phyloP scores from a whole-genome alignment of 2,888 invertebrate species.

The Philaethria dido region DNA sequence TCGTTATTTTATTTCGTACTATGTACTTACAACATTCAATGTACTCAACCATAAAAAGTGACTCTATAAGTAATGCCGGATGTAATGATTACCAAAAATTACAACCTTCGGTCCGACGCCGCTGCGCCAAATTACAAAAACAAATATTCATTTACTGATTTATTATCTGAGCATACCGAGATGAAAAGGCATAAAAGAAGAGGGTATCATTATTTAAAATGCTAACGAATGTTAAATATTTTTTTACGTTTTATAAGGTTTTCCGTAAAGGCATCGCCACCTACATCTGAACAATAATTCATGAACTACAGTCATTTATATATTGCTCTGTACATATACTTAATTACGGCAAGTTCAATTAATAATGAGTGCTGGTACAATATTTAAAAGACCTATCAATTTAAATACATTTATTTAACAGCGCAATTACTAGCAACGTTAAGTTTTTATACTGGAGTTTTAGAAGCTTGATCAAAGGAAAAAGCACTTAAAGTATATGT shows the following conservation, averaged over 20 bases:
- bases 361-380: constrained; percentile 13
- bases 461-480: constrained; percentile 33
- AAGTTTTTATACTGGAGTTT: constrained; percentile 36
- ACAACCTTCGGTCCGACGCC: constrained; percentile 32
- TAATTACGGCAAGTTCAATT: constrained; percentile 9
- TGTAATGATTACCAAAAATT: constrained; percentile 42
- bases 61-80: constrained; percentile 28
- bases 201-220: constrained; percentile 28
- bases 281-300: neutral
- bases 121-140: constrained; percentile 37
- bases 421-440: constrained; percentile 34
- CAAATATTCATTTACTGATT: constrained; percentile 35
- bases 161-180: constrained; percentile 17
- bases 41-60: constrained; percentile 18
- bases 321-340: neutral
- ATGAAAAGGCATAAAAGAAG: constrained; percentile 20
- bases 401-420: constrained; percentile 39
- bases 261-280: neutral
- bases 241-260: neutral
- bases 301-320: neutral
- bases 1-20: neutral
- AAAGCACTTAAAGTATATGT: constrained; percentile 33
- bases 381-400: constrained; percentile 31
- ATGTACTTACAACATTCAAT: neutral
- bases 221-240: constrained; percentile 22